Evolutionary conservation across 2,113 vertebrate genomes (phyloP).

Genomic region (Camarhynchus parvulus): DNA sequence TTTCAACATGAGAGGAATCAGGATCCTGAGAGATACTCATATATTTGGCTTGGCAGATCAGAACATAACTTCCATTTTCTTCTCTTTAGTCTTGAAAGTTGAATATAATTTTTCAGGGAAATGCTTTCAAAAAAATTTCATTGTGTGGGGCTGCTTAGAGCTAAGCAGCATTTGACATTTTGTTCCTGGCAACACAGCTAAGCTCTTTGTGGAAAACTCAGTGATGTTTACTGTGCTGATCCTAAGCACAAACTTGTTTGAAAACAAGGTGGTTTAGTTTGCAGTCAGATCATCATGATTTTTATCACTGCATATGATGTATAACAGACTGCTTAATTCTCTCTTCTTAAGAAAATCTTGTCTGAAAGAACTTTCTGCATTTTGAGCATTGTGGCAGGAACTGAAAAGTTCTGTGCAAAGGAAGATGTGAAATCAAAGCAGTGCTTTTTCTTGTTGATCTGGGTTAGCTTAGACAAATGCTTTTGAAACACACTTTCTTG

Average conservation of each 20-base stretch:
- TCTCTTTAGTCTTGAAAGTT: neutral
- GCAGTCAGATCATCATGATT: neutral
- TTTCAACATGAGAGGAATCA: neutral
- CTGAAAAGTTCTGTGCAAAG: neutral
- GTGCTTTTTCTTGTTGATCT: neutral
- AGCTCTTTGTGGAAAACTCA: neutral
- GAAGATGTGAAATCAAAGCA: neutral
- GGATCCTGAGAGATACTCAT: neutral
- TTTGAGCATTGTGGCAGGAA: neutral
- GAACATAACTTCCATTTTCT: neutral
- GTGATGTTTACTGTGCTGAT: neutral
- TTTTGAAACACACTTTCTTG: neutral
- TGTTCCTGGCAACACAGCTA: neutral
- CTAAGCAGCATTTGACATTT: neutral
- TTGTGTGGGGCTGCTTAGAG: neutral
- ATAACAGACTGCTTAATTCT: neutral
- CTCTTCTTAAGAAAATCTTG: neutral
- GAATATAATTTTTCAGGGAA: neutral
- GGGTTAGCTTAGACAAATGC: neutral
- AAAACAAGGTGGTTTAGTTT: constrained; percentile 22
- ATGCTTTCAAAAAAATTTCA: neutral
- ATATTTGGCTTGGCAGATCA: neutral
- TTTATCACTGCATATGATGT: neutral
- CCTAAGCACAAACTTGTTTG: neutral
- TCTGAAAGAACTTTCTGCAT: neutral